These are phyloP conservation scores for Xylocampa areola DNA, from an alignment of 2,888 invertebrate species.

Conservation along the genomic window DNA sequence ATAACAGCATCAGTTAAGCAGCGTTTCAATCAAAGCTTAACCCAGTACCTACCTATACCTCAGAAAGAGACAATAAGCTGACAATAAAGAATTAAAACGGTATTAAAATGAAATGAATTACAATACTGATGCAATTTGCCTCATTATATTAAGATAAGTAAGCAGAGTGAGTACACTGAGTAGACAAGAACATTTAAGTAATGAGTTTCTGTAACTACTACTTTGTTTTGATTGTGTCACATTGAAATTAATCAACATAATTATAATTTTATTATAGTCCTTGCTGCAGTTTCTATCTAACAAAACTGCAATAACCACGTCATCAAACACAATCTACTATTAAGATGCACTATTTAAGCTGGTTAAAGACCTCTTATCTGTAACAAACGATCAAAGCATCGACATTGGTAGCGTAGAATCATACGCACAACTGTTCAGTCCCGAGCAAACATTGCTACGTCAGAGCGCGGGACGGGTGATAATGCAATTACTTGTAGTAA, in stretches of 20 bases:
- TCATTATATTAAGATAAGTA: no score
- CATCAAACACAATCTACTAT: slow-evolving; percentile 3
- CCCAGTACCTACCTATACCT: no score
- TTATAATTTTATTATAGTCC: neutral
- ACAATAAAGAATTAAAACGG: no score
- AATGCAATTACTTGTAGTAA: slow-evolving; percentile 84
- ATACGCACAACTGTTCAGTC: slow-evolving; percentile 47
- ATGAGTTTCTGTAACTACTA: neutral
- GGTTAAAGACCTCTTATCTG: slow-evolving; percentile 45
- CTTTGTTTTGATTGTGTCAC: neutral
- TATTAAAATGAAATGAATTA: no score
- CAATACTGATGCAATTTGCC: neutral
- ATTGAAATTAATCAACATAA: no score
- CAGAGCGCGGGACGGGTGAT: slow-evolving; percentile 80
- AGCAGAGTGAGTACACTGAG: neutral
- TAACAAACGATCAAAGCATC: slow-evolving; percentile 35
- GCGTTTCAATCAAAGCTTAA: no score
- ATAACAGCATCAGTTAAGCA: no score
- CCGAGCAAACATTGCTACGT: slow-evolving; percentile 58
- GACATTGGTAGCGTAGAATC: slow-evolving; percentile 35
- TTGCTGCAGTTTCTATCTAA: neutral
- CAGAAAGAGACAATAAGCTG: no score
- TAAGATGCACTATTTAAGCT: slow-evolving; percentile 22
- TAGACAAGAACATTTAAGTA: neutral
- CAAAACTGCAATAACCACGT: neutral